These are phyloP conservation scores for Mactra quadrangularis DNA, from an alignment of 1,140 invertebrate species.

Conservation along the genomic window DNA sequence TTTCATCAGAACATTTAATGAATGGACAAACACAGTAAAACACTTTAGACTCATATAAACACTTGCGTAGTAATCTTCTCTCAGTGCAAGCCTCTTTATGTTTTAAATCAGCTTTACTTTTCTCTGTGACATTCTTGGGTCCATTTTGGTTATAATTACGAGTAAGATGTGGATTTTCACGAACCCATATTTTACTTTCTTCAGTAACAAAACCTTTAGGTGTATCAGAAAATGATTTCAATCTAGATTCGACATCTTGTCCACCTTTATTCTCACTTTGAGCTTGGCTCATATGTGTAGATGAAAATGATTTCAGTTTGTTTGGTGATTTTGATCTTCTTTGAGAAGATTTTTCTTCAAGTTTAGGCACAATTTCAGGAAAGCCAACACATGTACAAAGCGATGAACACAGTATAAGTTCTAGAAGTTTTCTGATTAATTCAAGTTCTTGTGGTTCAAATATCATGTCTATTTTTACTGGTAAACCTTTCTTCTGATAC, in stretches of 20 bases:
- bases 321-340: conserved; percentile 24
- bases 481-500: background rate
- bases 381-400: conserved; percentile 64
- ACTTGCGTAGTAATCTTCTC: conserved; percentile 66
- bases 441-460: conserved; percentile 62
- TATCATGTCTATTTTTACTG: background rate
- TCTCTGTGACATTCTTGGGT: conserved; percentile 15
- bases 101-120: conserved; percentile 39
- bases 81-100: conserved; percentile 69
- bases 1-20: conserved; percentile 39
- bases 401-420: conserved; percentile 62
- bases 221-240: conserved; percentile 39
- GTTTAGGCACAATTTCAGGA: conserved; percentile 50
- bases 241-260: conserved; percentile 5
- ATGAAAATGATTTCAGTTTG: conserved; percentile 40
- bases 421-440: conserved; percentile 59
- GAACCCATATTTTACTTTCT: conserved; percentile 38
- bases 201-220: conserved; percentile 23
- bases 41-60: conserved; percentile 67
- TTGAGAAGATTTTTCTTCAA: conserved; percentile 35
- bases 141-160: conserved; percentile 6
- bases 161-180: conserved; percentile 51
- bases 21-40: conserved; percentile 65
- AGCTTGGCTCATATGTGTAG: conserved; percentile 3
- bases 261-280: background rate